Conservation (phyloP, 1,140 invertebrate genomes). For the Ceratina australensis region DNA sequence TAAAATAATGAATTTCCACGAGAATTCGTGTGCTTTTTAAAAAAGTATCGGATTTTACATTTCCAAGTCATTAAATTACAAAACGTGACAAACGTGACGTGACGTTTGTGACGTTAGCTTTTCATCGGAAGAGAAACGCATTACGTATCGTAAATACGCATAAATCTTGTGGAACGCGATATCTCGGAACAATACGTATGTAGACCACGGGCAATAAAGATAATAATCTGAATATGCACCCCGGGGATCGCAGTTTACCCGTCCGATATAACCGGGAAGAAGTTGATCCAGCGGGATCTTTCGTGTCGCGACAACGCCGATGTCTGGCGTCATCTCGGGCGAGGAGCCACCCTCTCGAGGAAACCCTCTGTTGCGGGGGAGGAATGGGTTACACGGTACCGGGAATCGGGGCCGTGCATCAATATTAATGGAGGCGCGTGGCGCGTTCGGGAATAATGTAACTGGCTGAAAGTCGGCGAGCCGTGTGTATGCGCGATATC, state of each 20-base stretch:
- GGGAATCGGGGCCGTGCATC: constrained; percentile 38
- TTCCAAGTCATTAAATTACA: no score
- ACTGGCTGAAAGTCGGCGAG: constrained; percentile 38
- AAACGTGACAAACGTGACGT: no score
- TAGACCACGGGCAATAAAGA: neutral
- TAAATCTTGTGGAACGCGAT: neutral
- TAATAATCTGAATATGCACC: neutral
- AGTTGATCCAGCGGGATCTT: constrained; percentile 17
- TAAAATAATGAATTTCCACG: no score
- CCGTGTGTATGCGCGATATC: constrained; percentile 25
- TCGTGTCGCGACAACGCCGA: constrained; percentile 20
- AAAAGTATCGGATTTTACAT: no score
- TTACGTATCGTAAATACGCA: neutral
- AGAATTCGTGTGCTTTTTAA: no score
- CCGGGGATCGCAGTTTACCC: neutral
- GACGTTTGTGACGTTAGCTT: no score
- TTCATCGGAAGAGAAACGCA: neutral
- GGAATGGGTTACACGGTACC: constrained; percentile 6
- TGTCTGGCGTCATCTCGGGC: constrained; percentile 28
- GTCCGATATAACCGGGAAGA: neutral
- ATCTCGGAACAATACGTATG: neutral
- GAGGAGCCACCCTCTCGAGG: constrained; percentile 8
- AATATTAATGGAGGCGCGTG: constrained; percentile 55
- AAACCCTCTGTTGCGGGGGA: constrained; percentile 3
- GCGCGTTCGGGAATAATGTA: constrained; percentile 60